These are phyloP conservation scores for Heteractis magnifica DNA, from an alignment of 92 coral and sea anemone species.

Conservation along the genomic window DNA sequence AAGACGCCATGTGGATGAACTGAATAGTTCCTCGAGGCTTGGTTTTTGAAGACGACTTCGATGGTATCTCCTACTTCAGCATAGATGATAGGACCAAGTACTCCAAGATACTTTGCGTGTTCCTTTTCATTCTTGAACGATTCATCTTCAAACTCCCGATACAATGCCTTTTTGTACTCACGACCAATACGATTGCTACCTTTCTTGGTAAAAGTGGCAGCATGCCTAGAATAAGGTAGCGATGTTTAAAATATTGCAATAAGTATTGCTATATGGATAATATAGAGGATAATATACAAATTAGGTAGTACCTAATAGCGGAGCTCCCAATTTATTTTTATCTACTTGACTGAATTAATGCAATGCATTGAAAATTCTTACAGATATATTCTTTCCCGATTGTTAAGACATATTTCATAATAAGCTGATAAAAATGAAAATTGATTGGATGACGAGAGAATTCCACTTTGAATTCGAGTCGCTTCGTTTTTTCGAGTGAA, in stretches of 20 bases:
- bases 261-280: no score
- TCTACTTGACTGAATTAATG: no score
- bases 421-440: no score
- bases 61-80: constrained; percentile 98
- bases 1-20: constrained; percentile 91
- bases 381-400: no score
- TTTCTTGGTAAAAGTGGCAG: constrained; percentile 45
- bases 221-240: constrained; percentile 26
- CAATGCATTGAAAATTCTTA: no score
- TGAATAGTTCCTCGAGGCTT: constrained; percentile 62
- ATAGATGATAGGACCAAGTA: constrained; percentile 80
- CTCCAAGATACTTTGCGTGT: constrained; percentile 67
- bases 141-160: constrained; percentile 67
- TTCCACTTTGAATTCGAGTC: no score
- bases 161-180: constrained; percentile 76
- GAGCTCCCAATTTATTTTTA: no score
- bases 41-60: constrained; percentile 76
- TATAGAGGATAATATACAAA: no score
- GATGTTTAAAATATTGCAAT: neutral
- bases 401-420: no score
- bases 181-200: constrained; percentile 67
- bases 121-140: constrained; percentile 43
- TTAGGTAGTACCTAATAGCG: no score
- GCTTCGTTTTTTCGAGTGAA: no score
- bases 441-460: no score